phyloP scores from a whole-genome alignment of 2,888 invertebrate genomes.

The Marasmarcha lunaedactyla region DNA sequence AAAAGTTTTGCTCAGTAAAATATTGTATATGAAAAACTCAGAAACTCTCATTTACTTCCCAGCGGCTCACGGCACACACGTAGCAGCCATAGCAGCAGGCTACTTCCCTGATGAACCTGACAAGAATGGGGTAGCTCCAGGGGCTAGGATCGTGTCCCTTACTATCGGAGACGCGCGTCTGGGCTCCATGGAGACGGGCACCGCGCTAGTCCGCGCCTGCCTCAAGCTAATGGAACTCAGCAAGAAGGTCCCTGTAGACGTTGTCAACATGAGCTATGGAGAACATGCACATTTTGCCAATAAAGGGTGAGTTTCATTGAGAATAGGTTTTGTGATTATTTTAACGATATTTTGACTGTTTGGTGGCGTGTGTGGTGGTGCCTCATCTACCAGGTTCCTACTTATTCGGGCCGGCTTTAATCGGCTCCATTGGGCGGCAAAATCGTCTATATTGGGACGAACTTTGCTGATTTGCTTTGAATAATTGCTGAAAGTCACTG shows the following conservation, averaged over 20 bases:
- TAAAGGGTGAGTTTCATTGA: slow-evolving; percentile 77
- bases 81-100: slow-evolving; percentile 95
- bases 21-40: too few relatives aligned
- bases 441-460: too few relatives aligned
- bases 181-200: slow-evolving; percentile 96
- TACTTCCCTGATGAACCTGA: slow-evolving; percentile 89
- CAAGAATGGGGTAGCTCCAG: slow-evolving; percentile 95
- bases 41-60: too few relatives aligned
- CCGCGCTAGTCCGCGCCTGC: slow-evolving; percentile 92
- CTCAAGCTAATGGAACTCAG: slow-evolving; percentile 84
- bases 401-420: too few relatives aligned
- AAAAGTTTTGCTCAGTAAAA: too few relatives aligned
- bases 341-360: too few relatives aligned
- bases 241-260: slow-evolving; percentile 75
- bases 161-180: slow-evolving; percentile 94
- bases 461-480: too few relatives aligned
- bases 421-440: too few relatives aligned
- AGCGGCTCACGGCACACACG: slow-evolving; percentile 98
- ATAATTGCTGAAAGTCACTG: too few relatives aligned
- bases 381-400: too few relatives aligned
- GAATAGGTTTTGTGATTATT: neutral
- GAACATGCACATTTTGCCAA: slow-evolving; percentile 94
- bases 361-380: too few relatives aligned
- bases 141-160: slow-evolving; percentile 92
- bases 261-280: slow-evolving; percentile 99